Evolutionary conservation across 2,888 invertebrate genomes (phyloP).

Genomic region (Drosophila mulleri): DNA sequence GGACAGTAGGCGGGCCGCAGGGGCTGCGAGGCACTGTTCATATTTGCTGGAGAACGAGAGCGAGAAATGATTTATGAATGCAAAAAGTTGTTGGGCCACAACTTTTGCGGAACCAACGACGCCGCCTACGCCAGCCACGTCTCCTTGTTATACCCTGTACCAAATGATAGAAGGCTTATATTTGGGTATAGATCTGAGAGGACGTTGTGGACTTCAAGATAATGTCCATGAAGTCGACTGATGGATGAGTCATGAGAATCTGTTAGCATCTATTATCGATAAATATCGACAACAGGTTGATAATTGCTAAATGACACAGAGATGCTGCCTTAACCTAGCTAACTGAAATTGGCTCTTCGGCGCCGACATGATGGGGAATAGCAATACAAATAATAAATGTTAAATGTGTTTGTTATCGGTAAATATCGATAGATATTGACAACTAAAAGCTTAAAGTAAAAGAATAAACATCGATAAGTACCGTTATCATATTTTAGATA

Average conservation of each 20-base stretch:
- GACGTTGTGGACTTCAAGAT: no score
- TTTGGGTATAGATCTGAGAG: neutral
- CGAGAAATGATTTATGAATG: constrained; percentile 79
- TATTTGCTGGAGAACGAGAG: constrained; percentile 35
- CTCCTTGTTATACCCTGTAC: constrained; percentile 17
- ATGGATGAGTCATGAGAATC: neutral
- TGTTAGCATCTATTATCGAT: neutral
- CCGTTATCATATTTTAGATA: neutral
- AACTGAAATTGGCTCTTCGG: no score
- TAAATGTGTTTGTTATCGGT: no score
- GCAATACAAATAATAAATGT: no score
- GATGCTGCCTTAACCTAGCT: no score
- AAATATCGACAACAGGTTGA: neutral
- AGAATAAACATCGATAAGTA: neutral
- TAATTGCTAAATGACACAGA: no score
- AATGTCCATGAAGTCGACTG: no score
- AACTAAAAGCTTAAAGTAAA: neutral
- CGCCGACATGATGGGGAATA: no score
- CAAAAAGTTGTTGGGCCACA: constrained; percentile 72
- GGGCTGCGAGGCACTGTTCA: neutral
- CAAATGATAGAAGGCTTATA: neutral
- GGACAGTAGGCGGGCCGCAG: no score
- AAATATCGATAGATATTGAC: neutral
- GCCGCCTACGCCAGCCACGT: constrained; percentile 15
- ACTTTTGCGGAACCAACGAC: constrained; percentile 62